Evolutionary conservation across 2,113 vertebrate genomes (phyloP).

Genomic region (Chamaetylas fuelleborni): DNA sequence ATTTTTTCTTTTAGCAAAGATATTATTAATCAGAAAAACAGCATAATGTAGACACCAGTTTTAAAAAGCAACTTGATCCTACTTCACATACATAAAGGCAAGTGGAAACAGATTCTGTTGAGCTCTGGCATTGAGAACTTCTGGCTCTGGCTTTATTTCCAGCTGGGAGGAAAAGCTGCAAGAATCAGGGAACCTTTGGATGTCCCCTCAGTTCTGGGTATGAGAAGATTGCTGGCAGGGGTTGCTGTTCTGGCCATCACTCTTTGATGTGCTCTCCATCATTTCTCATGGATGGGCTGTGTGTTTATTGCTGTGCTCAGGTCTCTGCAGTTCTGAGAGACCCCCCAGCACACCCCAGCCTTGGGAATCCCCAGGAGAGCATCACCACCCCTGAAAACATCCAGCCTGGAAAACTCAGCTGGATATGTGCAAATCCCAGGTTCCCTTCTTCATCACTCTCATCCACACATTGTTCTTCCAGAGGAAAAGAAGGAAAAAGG

Average conservation of each 20-base stretch:
- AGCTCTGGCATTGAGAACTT: not conserved
- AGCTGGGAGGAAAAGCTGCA: not conserved
- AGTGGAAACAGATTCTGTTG: not conserved
- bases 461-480: fast-evolving
- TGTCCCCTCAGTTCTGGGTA: not conserved
- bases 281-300: not conserved
- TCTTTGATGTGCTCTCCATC: not conserved
- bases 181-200: not conserved
- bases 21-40: not conserved
- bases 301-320: fast-evolving
- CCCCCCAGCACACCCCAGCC: fast-evolving
- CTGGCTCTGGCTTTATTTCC: not conserved
- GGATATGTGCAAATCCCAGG: fast-evolving
- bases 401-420: not conserved
- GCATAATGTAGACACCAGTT: not conserved
- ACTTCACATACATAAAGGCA: not conserved
- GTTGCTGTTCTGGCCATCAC: not conserved
- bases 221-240: not conserved
- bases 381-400: not conserved
- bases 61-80: not conserved
- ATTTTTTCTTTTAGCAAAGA: not conserved
- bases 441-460: fast-evolving
- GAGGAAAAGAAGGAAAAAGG: not conserved
- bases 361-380: not conserved
- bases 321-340: not conserved